Percentiles rank a stretch among this genome's conserved stretches.
These are phyloP conservation scores for Baryphthengus martii DNA, from an alignment of 2,113 vertebrate genomes.

Conservation along the genomic window DNA sequence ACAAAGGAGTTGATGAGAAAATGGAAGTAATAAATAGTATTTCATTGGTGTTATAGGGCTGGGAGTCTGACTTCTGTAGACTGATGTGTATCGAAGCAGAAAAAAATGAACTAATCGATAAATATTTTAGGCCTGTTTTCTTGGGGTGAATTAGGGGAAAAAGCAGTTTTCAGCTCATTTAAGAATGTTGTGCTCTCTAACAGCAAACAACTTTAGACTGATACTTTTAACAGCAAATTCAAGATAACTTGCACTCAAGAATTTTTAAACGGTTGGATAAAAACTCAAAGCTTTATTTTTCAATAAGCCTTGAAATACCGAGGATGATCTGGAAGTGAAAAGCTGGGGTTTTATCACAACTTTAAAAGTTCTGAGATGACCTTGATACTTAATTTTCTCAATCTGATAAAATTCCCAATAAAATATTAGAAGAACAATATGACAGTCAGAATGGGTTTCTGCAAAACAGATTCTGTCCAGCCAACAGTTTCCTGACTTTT, in stretches of 20 bases:
- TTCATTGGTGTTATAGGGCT: neutral
- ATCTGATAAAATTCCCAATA: neutral
- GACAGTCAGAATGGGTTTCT: neutral
- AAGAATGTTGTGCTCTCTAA: neutral
- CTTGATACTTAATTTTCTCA: neutral
- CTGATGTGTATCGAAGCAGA: neutral
- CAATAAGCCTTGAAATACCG: neutral
- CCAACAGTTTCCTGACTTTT: neutral
- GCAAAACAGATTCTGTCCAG: neutral
- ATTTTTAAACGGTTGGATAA: neutral
- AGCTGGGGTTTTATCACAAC: neutral
- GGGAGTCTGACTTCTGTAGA: neutral
- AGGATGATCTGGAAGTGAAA: neutral
- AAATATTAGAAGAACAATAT: neutral
- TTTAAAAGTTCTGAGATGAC: neutral
- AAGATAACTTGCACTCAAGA: neutral
- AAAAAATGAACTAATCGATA: neutral
- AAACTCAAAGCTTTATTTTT: neutral
- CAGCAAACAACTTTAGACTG: neutral
- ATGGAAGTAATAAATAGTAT: neutral
- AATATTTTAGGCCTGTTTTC: neutral
- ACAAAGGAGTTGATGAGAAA: neutral
- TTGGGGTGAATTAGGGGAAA: neutral
- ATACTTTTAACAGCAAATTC: neutral
- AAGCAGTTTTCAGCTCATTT: neutral